Evolutionary conservation across 2,797 vertebrate species (phyloP), one percentile per base, ranked within the genome.

Genomic region (Notamacropus eugenii): DNA sequence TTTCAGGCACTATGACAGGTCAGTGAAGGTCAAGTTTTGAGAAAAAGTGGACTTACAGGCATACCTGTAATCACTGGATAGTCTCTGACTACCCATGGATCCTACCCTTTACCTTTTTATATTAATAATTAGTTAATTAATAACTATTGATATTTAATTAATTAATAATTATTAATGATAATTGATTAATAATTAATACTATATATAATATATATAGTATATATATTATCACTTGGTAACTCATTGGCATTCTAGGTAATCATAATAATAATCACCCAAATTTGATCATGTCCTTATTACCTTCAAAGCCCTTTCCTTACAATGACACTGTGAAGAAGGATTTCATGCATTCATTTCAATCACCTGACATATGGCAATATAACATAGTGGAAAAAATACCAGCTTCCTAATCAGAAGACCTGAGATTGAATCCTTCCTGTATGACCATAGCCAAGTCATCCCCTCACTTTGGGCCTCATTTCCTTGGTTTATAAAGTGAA

Each of bases 71-170:
- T 46, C 56, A 12, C 34, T 91, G 1, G 8, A 28, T 4, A 10
- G 52, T 11, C 5, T 0, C 24, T 9, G 0, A 0, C 24, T 13
- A 40, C 28, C 5, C 1, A 59, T 3, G 0, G 4, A 10, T 87
- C 54, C 55, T 55, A 55, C 11, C 0, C 1, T 2, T 40, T 5
- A 2, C 1, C 46, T 91, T 4, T 14, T 28, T 16, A 1, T 3
- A 12, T 59, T 52, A 52, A 52, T 52, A 52, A 52, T 8, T 52
- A 52, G 52, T 52, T 52, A 52, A 52, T 52, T 6, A 52, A 52
- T 52, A 52, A 52, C 52, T 52, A 6, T 52, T 52, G 52, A 52
- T 52, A 52, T 52, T 52, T 52, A 52, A 52, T 52, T 52, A 52
- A 52, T 52, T 52, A 52, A 4, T 52, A 52, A 52, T 52, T 52